Percentiles rank a stretch among this genome's conserved stretches.
Conservation (phyloP, 1,140 invertebrate genomes). For the Plodia interpunctella region DNA sequence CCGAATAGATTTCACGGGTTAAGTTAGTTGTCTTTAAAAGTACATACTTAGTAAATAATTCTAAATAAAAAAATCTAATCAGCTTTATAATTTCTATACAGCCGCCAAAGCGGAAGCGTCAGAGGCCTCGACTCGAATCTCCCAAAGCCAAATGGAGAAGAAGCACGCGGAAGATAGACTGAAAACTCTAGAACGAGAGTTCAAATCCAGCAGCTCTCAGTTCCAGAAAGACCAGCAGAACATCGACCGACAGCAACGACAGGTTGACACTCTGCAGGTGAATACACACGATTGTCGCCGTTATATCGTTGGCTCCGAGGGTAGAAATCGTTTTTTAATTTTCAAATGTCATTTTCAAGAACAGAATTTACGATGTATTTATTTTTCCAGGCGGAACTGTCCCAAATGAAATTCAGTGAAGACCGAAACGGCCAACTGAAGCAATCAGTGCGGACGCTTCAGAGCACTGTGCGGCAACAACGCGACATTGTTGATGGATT, state of each 20-base stretch:
- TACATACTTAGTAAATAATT: no score
- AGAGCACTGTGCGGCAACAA: conserved; percentile 40
- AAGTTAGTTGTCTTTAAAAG: no score
- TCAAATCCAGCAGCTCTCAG: conserved; percentile 83
- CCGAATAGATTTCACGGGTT: no score
- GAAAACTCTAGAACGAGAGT: conserved; percentile 82
- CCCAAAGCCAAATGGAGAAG: conserved; percentile 87
- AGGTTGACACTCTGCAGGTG: conserved; percentile 78
- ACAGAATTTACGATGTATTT: no score
- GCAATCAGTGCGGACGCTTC: conserved; percentile 74
- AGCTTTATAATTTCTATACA: conserved; percentile 55
- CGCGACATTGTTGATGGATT: conserved; percentile 80
- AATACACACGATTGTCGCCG: background rate
- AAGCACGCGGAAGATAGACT: conserved; percentile 84
- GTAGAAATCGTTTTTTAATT: no score
- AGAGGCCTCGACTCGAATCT: conserved; percentile 88
- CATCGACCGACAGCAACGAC: conserved; percentile 80
- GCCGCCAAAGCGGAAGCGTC: conserved; percentile 86
- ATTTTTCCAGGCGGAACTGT: conserved; percentile 46
- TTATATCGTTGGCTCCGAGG: no score
- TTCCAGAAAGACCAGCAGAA: conserved; percentile 84
- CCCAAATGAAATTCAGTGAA: conserved; percentile 82
- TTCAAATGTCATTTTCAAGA: no score
- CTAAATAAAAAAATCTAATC: no score
- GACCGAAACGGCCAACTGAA: conserved; percentile 79